Percentiles rank a stretch among this genome's conserved stretches.
Evolutionary conservation across 2,797 vertebrate genomes (phyloP).

Genomic region (Tangara arthus): DNA sequence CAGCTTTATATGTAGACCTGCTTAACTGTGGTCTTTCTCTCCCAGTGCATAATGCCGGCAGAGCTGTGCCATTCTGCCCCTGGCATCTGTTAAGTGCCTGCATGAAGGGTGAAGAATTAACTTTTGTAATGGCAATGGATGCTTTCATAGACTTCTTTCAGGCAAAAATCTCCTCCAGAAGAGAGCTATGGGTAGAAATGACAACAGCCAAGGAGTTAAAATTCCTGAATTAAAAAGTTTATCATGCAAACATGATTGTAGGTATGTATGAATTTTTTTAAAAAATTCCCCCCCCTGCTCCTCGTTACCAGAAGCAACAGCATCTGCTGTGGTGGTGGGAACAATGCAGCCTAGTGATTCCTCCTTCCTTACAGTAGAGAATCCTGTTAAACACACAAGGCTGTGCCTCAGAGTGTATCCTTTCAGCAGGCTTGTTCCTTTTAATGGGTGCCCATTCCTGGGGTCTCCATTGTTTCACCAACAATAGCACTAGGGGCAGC

Average conservation of each 20-base stretch:
- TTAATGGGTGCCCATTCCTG: conserved; percentile 73
- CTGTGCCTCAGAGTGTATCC: conserved; percentile 66
- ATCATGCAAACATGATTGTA: neutral
- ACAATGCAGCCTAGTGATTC: conserved; percentile 70
- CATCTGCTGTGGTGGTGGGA: conserved; percentile 66
- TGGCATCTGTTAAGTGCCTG: conserved; percentile 74
- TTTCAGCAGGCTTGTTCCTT: conserved; percentile 69
- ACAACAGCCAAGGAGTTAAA: conserved; percentile 13
- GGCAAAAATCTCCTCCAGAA: conserved; percentile 54
- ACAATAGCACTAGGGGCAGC: conserved; percentile 73
- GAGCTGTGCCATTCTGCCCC: conserved; percentile 69
- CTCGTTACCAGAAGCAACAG: conserved; percentile 59
- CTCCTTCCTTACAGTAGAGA: conserved; percentile 66
- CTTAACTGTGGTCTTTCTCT: conserved; percentile 58
- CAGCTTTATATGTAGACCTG: conserved; percentile 53
- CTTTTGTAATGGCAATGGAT: conserved; percentile 67
- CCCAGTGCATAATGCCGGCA: conserved; percentile 39
- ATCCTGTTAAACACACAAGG: conserved; percentile 69
- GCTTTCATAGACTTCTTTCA: conserved; percentile 67
- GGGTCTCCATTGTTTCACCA: conserved; percentile 74
- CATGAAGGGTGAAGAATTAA: conserved; percentile 67
- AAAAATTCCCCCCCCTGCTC: rapidly evolving
- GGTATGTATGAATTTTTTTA: neutral
- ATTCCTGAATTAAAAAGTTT: conserved; percentile 17
- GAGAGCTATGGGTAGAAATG: conserved; percentile 2